A percentile compares a stretch with the other conserved stretches of the same genome.
Evolutionary conservation across 1,140 invertebrate genomes (phyloP).

Genomic region (Archegozetes longisetosus): DNA sequence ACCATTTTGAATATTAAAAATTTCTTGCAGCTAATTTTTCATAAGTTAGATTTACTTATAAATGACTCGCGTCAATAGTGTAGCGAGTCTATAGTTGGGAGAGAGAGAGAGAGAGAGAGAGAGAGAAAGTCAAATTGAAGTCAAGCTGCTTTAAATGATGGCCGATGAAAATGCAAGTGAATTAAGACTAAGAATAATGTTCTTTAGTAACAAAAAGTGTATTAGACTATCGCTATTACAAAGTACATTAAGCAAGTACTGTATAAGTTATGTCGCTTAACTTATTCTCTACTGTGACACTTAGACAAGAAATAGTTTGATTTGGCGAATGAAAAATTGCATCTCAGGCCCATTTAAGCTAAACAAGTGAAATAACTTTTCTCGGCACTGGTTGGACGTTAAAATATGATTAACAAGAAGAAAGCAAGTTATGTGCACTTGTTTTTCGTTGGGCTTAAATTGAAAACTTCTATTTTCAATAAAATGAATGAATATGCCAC

Average conservation of each 20-base stretch:
- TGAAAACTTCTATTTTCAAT: background rate
- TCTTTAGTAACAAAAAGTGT: background rate
- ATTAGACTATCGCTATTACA: background rate
- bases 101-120: background rate
- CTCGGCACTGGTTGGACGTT: background rate
- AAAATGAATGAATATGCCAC: background rate
- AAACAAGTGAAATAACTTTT: background rate
- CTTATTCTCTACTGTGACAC: background rate
- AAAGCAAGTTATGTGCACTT: background rate
- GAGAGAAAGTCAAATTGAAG: background rate
- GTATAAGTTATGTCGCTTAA: background rate
- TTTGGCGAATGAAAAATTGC: background rate
- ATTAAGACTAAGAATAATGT: background rate
- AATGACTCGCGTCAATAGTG: no score
- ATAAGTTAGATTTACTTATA: no score
- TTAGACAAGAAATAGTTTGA: background rate
- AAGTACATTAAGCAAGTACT: background rate
- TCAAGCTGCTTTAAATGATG: background rate
- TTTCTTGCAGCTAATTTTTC: no score
- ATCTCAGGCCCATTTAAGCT: background rate
- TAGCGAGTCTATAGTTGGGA: no score
- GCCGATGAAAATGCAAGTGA: background rate
- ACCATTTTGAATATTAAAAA: no score
- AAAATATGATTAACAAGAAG: background rate
- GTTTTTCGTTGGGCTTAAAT: background rate